phyloP scores from a whole-genome alignment of 2,113 vertebrate genomes.

The Eretmochelys imbricata region DNA sequence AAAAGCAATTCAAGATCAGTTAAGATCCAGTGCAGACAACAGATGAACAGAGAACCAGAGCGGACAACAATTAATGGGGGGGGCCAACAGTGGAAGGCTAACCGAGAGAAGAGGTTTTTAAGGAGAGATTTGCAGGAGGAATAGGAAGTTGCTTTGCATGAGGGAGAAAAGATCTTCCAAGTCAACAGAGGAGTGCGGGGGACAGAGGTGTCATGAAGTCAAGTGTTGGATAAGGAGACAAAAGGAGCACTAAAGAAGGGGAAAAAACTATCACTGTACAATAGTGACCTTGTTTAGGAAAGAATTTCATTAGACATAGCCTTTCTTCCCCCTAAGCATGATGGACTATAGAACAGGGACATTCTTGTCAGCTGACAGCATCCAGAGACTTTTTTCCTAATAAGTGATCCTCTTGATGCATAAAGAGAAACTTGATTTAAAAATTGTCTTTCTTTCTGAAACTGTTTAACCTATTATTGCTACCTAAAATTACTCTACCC shows the following conservation, averaged over 20 bases:
- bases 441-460: background rate
- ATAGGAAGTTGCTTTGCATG: background rate
- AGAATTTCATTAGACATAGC: background rate
- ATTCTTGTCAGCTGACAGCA: background rate
- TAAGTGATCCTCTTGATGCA: background rate
- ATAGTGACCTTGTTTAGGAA: background rate
- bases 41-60: slow-evolving; percentile 26
- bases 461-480: background rate
- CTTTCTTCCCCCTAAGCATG: background rate
- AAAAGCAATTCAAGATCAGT: slow-evolving; percentile 55
- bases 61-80: slow-evolving; percentile 41
- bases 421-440: background rate
- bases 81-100: background rate
- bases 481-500: background rate
- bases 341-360: background rate
- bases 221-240: background rate
- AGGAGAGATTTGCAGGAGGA: background rate
- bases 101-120: background rate
- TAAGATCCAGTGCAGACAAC: slow-evolving; percentile 42
- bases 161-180: background rate
- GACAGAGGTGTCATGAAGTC: background rate
- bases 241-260: background rate
- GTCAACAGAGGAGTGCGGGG: background rate
- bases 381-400: background rate
- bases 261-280: background rate